A percentile compares a stretch with the other conserved stretches of the same genome.
Conservation (phyloP, 1,140 invertebrate genomes). For the Ridgeia piscesae region DNA sequence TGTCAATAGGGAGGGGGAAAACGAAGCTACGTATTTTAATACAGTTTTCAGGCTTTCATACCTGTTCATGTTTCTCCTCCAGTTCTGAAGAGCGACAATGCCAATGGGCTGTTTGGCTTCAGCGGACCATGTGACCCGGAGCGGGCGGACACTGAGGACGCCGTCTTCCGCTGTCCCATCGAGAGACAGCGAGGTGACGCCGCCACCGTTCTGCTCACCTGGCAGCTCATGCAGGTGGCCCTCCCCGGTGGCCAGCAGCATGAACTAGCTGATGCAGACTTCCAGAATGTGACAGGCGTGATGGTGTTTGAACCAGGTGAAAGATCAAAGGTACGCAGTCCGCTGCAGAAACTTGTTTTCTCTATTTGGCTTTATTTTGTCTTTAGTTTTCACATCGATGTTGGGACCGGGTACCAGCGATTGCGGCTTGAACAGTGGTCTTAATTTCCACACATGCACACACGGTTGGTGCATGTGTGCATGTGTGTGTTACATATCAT, state of each 20-base stretch:
- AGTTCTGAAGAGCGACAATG: constrained; percentile 57
- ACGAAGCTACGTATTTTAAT: neutral
- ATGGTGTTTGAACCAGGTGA: constrained; percentile 47
- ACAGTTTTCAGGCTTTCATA: neutral
- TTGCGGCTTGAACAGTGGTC: no score
- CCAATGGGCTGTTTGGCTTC: constrained; percentile 54
- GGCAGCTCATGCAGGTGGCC: constrained; percentile 39
- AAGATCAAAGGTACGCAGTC: constrained; percentile 40
- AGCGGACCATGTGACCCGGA: constrained; percentile 40
- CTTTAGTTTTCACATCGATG: no score
- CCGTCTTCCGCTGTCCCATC: constrained; percentile 41
- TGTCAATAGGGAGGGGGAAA: neutral
- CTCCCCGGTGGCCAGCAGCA: neutral
- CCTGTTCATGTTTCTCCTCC: constrained; percentile 27
- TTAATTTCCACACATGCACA: no score
- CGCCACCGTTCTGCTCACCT: constrained; percentile 46
- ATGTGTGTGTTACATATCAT: no score
- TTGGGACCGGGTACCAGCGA: no score
- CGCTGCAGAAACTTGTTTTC: no score
- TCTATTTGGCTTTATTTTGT: no score
- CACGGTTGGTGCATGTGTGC: no score
- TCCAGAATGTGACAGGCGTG: constrained; percentile 41
- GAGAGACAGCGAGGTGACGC: constrained; percentile 16
- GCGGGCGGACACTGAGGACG: constrained; percentile 32
- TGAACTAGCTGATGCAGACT: constrained; percentile 39